Evolutionary conservation across 1,140 invertebrate genomes (phyloP).

Genomic region (honey bee (Apis mellifera)): Amel_HAv3.1 CM009936.2:9368501-9369000

Average conservation of each 20-base stretch:
- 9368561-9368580: too few relatives aligned
- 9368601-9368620: too few relatives aligned
- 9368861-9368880: slow-evolving; percentile 41
- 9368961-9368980: neutral
- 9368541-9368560: too few relatives aligned
- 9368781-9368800: neutral
- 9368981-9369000: too few relatives aligned
- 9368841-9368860: slow-evolving; percentile 41
- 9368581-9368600: too few relatives aligned
- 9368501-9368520: neutral
- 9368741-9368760: slow-evolving; percentile 8
- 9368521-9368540: too few relatives aligned
- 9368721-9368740: slow-evolving; percentile 26
- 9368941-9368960: too few relatives aligned
- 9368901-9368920: slow-evolving; percentile 65
- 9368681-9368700: neutral
- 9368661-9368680: slow-evolving; percentile 6
- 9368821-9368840: slow-evolving; percentile 63
- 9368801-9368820: slow-evolving; percentile 26
- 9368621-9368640: too few relatives aligned
- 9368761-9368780: neutral
- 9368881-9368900: slow-evolving; percentile 48
- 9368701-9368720: slow-evolving; percentile 17
- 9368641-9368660: too few relatives aligned
- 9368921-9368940: neutral